These are phyloP conservation scores for Eugnorisma glareosa DNA, from an alignment of 2,888 invertebrate species.

Conservation along the genomic window DNA sequence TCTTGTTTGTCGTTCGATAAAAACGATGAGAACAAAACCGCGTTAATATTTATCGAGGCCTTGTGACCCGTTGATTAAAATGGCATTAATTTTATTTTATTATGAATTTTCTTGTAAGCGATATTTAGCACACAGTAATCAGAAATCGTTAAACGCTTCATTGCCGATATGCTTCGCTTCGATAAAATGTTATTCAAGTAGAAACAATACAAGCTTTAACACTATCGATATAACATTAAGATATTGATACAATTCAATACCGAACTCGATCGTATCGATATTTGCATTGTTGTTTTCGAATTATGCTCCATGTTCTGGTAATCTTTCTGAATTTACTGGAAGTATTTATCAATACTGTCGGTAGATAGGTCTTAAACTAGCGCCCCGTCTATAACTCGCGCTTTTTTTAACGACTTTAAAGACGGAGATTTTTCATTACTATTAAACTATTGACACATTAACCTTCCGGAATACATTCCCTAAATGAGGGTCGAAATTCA, in stretches of 20 bases:
- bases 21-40: not conserved
- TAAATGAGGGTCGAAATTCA: not conserved
- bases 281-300: conserved; percentile 21
- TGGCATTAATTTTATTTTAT: not conserved
- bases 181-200: conserved; percentile 37
- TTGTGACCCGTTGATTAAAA: not conserved
- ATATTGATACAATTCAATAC: conserved; percentile 40
- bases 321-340: conserved; percentile 19
- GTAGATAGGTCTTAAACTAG: not conserved
- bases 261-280: conserved; percentile 25
- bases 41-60: not conserved
- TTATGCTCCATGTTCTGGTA: not conserved
- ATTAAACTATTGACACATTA: not conserved
- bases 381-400: not conserved
- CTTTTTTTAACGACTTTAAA: not conserved
- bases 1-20: not conserved
- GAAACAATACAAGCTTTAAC: conserved; percentile 38
- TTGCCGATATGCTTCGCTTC: conserved; percentile 34
- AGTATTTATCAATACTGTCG: not conserved
- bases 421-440: not conserved
- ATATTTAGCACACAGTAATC: conserved; percentile 13
- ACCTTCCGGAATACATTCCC: too few relatives aligned
- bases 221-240: conserved; percentile 32
- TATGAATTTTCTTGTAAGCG: not conserved
- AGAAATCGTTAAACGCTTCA: conserved; percentile 15